Percentiles rank a stretch among this genome's conserved stretches.
Conservation (phyloP, 2,797 vertebrate species). For the Coreius guichenoti region DNA sequence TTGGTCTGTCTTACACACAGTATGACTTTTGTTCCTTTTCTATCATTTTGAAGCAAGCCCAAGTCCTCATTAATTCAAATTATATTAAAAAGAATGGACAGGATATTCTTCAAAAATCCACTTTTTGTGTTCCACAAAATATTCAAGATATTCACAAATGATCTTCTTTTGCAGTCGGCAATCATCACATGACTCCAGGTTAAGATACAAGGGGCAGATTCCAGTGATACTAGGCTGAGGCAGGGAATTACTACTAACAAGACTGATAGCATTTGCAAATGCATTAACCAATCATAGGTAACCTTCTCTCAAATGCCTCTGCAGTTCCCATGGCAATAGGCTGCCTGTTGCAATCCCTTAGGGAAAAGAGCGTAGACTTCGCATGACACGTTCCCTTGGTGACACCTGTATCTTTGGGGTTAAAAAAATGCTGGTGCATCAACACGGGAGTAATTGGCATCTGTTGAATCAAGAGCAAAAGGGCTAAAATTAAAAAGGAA, state of each 20-base stretch:
- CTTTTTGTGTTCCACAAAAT: background rate
- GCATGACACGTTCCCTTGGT: constrained; percentile 35
- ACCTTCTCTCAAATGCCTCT: constrained; percentile 34
- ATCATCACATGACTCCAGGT: background rate
- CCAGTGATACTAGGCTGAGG: background rate
- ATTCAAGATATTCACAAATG: background rate
- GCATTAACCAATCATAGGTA: constrained; percentile 38
- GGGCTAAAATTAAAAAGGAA: background rate
- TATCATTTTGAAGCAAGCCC: background rate
- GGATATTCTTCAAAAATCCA: background rate
- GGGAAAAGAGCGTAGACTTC: constrained; percentile 14
- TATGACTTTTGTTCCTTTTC: background rate
- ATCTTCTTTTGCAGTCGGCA: background rate
- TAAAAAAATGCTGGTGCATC: background rate
- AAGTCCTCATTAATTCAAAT: background rate
- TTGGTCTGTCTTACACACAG: background rate
- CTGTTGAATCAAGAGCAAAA: background rate
- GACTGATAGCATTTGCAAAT: background rate
- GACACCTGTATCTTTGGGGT: constrained; percentile 31
- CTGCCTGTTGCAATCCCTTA: constrained; percentile 25
- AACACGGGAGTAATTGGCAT: background rate
- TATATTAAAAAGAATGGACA: background rate
- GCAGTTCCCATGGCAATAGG: constrained; percentile 51
- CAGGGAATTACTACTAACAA: background rate
- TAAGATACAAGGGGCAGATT: background rate